Evolutionary conservation across 2,797 vertebrate species (phyloP), one percentile per base, ranked within the genome.

Genomic region (Morus bassanus): DNA sequence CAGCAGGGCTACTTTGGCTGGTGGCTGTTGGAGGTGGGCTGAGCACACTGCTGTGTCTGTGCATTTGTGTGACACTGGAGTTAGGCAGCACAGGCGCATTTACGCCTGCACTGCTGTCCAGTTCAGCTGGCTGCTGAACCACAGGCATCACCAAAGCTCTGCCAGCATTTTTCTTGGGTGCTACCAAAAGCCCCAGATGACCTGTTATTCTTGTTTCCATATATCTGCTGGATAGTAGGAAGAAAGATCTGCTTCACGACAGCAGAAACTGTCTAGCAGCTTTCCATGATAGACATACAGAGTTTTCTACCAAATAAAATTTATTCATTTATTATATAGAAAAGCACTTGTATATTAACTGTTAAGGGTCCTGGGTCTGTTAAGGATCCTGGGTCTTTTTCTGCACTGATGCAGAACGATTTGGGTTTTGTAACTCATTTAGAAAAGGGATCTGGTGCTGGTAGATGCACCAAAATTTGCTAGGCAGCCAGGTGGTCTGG

Each of bases 401-500:
- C 74, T 81, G 48, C 53, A 19, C 22, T 17, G 24, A 78, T 51
- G 28, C 30, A 53, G 37, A 95, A 79, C 21, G 25, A 68, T 72
- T 83, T 91, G 46, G 10, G 21, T 2, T 33, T 75, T 79, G 33
- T 81, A 81, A 65, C 59, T 72, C 46, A 22, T 89, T 90, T 79
- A 56, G 41, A 73, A 73, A 76, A 82, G 65, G 25, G 27, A 60
- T 39, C 35, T 18, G 35, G 13, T 53, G 51, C 72, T 83, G 60
- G 51, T 74, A 72, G 88, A 48, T 28, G 35, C 45, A 76, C 45
- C 43, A 60, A 81, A 90, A 91, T 85, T 93, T 81, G n/a, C 63
- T 74, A 70, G 77, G 79, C 81, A 89, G 78, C 61, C 87, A 84
- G 91, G 95, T 96, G 89, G 92, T 81, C 77, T 70, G 69, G 59